These are phyloP conservation scores for Acropora tenuis DNA, from an alignment of 64 coral and sea anemone species.

Conservation along the genomic window DNA sequence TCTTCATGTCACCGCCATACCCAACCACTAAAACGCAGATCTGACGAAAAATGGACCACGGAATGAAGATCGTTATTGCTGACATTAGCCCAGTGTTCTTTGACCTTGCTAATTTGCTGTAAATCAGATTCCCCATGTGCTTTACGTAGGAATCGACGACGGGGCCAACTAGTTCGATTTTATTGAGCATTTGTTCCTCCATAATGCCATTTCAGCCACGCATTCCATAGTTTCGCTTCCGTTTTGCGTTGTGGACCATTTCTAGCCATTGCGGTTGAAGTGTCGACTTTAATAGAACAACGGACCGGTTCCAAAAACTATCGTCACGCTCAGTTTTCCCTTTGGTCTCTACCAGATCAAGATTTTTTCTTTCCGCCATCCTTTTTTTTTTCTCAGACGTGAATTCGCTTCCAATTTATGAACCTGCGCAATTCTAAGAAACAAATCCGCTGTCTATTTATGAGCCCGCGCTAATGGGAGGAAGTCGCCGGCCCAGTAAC, in stretches of 20 bases:
- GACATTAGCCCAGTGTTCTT: constrained; percentile 55
- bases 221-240: constrained; percentile 75
- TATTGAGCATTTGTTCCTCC: constrained; percentile 37
- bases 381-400: constrained; percentile 56
- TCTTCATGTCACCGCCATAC: constrained; percentile 61
- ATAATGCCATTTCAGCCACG: too few relatives aligned
- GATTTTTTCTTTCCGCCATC: constrained; percentile 4
- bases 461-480: constrained; percentile 22
- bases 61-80: constrained; percentile 48
- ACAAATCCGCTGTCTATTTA: constrained; percentile 50
- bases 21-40: constrained; percentile 58
- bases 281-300: too few relatives aligned
- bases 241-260: neutral
- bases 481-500: too few relatives aligned
- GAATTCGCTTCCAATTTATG: too few relatives aligned
- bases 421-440: too few relatives aligned
- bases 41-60: constrained; percentile 63
- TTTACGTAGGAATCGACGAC: constrained; percentile 69
- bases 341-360: too few relatives aligned
- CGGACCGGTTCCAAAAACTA: too few relatives aligned
- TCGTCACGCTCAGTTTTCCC: too few relatives aligned
- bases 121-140: constrained; percentile 32
- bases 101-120: constrained; percentile 37
- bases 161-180: constrained; percentile 61
- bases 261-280: too few relatives aligned